Base-by-base conservation (phyloP, 1,140 invertebrate species). In the Drosophila truncata region DNA sequence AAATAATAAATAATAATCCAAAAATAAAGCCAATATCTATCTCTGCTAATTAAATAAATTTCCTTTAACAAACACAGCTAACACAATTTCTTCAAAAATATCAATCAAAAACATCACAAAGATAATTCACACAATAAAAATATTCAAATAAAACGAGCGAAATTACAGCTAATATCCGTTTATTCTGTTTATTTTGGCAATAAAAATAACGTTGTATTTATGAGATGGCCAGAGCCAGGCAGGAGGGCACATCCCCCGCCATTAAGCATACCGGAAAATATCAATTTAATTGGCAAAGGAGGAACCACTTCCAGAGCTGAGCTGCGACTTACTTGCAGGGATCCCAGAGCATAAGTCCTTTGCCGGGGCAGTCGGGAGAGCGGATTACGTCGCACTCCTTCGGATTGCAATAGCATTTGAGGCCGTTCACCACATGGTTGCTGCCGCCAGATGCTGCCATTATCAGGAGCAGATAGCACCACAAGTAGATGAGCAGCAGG, bases 341-440 rank as follows among this genome's bases (percentile, higher is more conserved):
- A 91, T 94, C 94, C 94, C 93, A 94, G 8, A 94, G 92, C 70
- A 94, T 93, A n/a, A 94, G 85, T 27, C 94, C 94, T 62, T 94
- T 92, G 63, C 94, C 94, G 25, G 94, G 94, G 85, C 94, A 94
- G 83, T 94, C 94, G 39, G 93, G 85, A 37, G 93, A 91, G 69
- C 93, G 93, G 85, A 94, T 92, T 63, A 94, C 93, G 78, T 94
- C 94, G 87, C 94, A 94, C 91, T 94, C 94, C 69, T 93, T 92
- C 33, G 91, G 93, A 91, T 94, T 94, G 91, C 94, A 94, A 79
- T 94, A 93, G 92, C 94, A 94, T 83, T 92, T 93, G 73, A 93
- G 80, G 66, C 91, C 92, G 55, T 91, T 91, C 37, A 92, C 91
- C 62, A 91, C 91, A 67, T 92, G 83, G 73, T 78, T 81, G 69